phyloP scores from a whole-genome alignment of 2,888 invertebrate genomes.

The Thumatha senex region DNA sequence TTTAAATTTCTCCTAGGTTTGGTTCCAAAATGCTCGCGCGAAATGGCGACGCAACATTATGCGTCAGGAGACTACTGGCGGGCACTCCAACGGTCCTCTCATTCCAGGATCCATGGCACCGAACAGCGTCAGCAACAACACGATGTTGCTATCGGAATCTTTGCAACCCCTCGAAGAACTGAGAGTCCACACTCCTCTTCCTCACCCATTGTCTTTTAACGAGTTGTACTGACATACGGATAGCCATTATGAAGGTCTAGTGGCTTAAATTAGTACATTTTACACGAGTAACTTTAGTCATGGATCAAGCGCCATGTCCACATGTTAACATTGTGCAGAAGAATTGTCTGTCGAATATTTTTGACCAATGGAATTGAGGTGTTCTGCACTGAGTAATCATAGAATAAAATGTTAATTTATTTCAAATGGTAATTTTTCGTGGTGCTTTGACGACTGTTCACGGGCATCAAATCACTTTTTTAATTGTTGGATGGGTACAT shows the following conservation, averaged over 20 bases:
- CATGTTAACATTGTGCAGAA: too few relatives aligned
- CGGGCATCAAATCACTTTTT: too few relatives aligned
- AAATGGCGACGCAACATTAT: conserved; percentile 98
- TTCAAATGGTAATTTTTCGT: too few relatives aligned
- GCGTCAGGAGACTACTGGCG: conserved; percentile 87
- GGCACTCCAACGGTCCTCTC: conserved; percentile 53
- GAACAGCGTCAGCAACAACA: conserved; percentile 43
- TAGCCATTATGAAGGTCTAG: conserved; percentile 5
- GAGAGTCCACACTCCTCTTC: conserved; percentile 67
- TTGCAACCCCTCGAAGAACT: conserved; percentile 67
- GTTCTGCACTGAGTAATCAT: too few relatives aligned
- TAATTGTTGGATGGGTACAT: too few relatives aligned
- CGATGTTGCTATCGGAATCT: conserved; percentile 58
- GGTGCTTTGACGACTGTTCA: too few relatives aligned
- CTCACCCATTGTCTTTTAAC: conserved; percentile 62
- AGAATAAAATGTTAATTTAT: too few relatives aligned
- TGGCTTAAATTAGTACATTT: background rate
- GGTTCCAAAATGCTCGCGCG: conserved; percentile 99
- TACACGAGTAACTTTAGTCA: background rate
- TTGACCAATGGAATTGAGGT: too few relatives aligned
- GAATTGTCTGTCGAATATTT: too few relatives aligned
- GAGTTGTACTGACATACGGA: conserved; percentile 66
- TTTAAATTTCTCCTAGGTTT: conserved; percentile 87
- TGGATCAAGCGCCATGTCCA: too few relatives aligned
- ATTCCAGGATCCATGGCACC: conserved; percentile 39